Base-by-base conservation (phyloP, 2,113 vertebrate genomes). In the Petrocephalus zakoni region DNA sequence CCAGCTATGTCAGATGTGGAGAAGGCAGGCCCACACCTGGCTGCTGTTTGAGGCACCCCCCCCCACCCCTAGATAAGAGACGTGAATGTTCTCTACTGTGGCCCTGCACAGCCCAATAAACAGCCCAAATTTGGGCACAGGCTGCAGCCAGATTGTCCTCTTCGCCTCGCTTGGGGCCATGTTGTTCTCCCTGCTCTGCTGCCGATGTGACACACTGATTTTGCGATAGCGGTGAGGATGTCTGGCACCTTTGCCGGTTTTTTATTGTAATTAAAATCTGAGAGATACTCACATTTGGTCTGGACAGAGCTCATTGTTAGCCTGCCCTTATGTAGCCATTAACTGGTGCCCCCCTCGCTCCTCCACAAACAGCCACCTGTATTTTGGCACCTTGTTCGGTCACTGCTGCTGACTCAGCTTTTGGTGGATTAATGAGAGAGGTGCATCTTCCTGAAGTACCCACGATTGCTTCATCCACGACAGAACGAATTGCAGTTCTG, bases 101-200 rank as follows among this genome's bases (percentile, higher is more conserved):
- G 90, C 95, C 94, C 92, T 95, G 91, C 95, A 94, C 91, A 92
- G 94, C 89, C 92, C 94, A 94, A 93, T 94, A 94, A 95, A 96
- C 94, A 92, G 94, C 92, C 96, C 96, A 97, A 96, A 97, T 97
- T 97, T 97, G 96, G 97, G 96, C 95, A 97, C 93, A 95, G 95
- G 96, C 97, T 97, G 96, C 94, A 96, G 95, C 93, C 93, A 94
- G 92, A 96, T 96, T 95, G 95, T 96, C 94, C 93, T 96, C 94
- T 97, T 95, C 96, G 94, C 96, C 90, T 94, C 96, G 96, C 96
- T 93, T 96, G 94, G 94, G 94, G 93, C 94, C 91, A 9, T 34
- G 8, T 37, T 42, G 8, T 55, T 53, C 89, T 86, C 89, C 53
- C 91, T 92, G 93, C 72, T 42, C 72, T 19, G 34, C 34, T 93